Percentiles rank a stretch among this genome's conserved stretches.
phyloP scores from a whole-genome alignment of 2,113 vertebrate species.

The Perca fluviatilis region DNA sequence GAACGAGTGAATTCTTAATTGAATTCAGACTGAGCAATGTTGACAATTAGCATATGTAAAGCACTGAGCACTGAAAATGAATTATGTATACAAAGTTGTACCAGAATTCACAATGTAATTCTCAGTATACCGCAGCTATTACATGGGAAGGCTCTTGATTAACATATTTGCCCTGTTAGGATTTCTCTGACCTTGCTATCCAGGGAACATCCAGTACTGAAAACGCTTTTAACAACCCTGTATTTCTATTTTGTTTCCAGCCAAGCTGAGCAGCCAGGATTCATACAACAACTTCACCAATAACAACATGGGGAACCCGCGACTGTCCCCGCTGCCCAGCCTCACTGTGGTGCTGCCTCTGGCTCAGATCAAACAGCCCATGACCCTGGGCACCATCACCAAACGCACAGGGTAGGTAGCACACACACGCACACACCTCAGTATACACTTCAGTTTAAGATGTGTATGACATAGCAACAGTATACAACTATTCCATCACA shows the following conservation, averaged over 20 bases:
- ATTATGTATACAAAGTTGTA: slow-evolving; percentile 38
- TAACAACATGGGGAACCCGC: slow-evolving; percentile 95
- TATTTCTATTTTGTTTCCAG: slow-evolving; percentile 63
- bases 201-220: not conserved
- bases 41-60: slow-evolving; percentile 48
- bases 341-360: slow-evolving; percentile 93
- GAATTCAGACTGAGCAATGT: slow-evolving; percentile 32
- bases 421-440: not conserved
- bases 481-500: not conserved
- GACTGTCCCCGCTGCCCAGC: slow-evolving; percentile 92
- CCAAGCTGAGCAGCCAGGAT: slow-evolving; percentile 92
- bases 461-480: too few relatives aligned
- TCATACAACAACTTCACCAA: slow-evolving; percentile 97
- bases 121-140: not conserved
- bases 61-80: slow-evolving; percentile 9
- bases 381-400: slow-evolving; percentile 98
- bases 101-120: slow-evolving; percentile 1
- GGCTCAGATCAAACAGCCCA: slow-evolving; percentile 98
- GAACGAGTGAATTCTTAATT: not conserved
- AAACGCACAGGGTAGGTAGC: slow-evolving; percentile 94
- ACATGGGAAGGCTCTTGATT: slow-evolving; percentile 9
- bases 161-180: not conserved
- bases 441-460: too few relatives aligned
- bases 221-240: not conserved
- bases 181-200: slow-evolving; percentile 22